These are phyloP conservation scores for Spodoptera picta DNA, from an alignment of 2,888 invertebrate species.

Conservation along the genomic window DNA sequence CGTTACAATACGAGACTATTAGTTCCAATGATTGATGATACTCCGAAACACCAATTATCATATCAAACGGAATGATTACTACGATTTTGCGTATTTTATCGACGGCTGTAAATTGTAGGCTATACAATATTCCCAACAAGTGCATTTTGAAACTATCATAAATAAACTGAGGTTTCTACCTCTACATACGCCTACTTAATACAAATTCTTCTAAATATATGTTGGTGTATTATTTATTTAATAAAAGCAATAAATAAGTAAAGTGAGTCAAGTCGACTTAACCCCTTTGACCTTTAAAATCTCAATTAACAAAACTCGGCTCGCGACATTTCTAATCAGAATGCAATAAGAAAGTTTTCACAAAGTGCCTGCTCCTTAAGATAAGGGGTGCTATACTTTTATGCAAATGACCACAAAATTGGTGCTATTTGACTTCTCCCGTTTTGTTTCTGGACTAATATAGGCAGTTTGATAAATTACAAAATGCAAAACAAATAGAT, in stretches of 20 bases:
- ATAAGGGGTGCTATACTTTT: slow-evolving; percentile 84
- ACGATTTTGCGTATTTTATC: slow-evolving; percentile 31
- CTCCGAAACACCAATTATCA: slow-evolving; percentile 50
- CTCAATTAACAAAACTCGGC: slow-evolving; percentile 66
- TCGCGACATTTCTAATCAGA: slow-evolving; percentile 73
- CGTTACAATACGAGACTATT: slow-evolving; percentile 23
- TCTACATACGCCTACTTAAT: neutral
- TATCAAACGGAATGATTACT: slow-evolving; percentile 44
- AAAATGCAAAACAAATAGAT: neutral
- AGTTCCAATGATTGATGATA: slow-evolving; percentile 44
- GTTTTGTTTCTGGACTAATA: slow-evolving; percentile 36
- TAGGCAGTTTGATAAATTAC: neutral
- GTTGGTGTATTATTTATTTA: neutral
- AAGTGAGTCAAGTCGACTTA: slow-evolving; percentile 49
- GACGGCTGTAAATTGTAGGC: slow-evolving; percentile 29
- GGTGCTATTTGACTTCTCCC: slow-evolving; percentile 69
- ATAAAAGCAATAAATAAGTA: slow-evolving; percentile 29
- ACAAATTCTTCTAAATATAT: neutral
- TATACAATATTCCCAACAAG: slow-evolving; percentile 25
- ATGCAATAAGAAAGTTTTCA: slow-evolving; percentile 85
- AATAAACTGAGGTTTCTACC: slow-evolving; percentile 17
- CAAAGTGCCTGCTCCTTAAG: slow-evolving; percentile 81
- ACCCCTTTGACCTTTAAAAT: slow-evolving; percentile 72
- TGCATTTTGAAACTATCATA: slow-evolving; percentile 13
- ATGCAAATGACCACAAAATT: slow-evolving; percentile 79